These are phyloP conservation scores for Pheosia gnoma DNA, from an alignment of 2,888 invertebrate species.

Conservation along the genomic window DNA sequence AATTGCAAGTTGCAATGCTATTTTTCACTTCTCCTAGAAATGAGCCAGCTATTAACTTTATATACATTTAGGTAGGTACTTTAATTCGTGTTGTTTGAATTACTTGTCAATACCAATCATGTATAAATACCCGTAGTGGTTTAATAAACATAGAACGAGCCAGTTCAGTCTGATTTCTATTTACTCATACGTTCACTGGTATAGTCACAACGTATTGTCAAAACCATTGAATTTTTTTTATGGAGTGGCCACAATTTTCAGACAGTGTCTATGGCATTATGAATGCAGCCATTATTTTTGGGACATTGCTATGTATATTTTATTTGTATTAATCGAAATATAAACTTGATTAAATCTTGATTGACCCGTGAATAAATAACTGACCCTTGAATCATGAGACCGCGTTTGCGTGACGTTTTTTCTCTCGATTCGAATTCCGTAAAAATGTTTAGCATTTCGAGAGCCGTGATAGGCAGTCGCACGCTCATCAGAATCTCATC, in stretches of 20 bases:
- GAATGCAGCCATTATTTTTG: constrained; percentile 23
- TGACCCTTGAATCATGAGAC: not conserved
- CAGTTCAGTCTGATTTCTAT: constrained; percentile 7
- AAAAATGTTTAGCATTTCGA: not conserved
- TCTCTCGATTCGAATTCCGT: not conserved
- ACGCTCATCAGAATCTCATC: too few relatives aligned
- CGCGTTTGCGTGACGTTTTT: not conserved
- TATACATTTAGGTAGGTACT: too few relatives aligned
- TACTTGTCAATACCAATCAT: not conserved
- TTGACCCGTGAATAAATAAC: not conserved
- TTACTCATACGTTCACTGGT: not conserved
- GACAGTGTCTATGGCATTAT: constrained; percentile 22
- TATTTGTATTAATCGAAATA: not conserved
- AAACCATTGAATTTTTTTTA: constrained; percentile 20
- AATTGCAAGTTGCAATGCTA: not conserved
- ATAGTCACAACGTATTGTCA: not conserved
- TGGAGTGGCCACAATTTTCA: constrained; percentile 26
- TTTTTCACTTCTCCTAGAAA: not conserved
- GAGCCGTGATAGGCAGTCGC: too few relatives aligned
- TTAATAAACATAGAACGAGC: constrained; percentile 8
- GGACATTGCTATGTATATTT: constrained; percentile 10
- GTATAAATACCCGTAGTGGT: not conserved
- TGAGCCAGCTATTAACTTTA: too few relatives aligned
- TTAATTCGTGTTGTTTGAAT: not conserved
- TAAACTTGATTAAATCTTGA: too few relatives aligned